Base-by-base conservation (phyloP, 2,113 vertebrate species). In the Equus przewalskii region DNA sequence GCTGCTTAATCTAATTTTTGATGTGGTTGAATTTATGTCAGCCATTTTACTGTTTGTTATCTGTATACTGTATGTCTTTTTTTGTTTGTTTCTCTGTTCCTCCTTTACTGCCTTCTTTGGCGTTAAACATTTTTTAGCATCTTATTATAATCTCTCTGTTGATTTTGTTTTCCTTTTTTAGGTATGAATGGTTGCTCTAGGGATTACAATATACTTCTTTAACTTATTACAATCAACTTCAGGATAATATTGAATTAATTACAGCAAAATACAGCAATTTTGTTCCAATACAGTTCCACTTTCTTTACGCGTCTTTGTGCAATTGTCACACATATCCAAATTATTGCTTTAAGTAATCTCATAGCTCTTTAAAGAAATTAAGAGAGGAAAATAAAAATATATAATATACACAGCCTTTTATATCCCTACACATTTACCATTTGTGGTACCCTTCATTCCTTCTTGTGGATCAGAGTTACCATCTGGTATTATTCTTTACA, bases 331-430 rank as follows among this genome's bases (percentile, higher is more conserved):
- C 49, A 30, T 24, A 56, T 60, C 56, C 51, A 87, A 46, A 3
- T 80, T 62, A 78, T 36, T 82, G 26, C 62, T 73, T 94, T 85
- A 85, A 97, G 80, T 89, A 92, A 96, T 87, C 28, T 81, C 78
- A 89, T 22, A 4, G 7, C 22, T 22, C 44, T 92, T 62, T 62
- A 67, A 89, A 51, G 28, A 88, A 88, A 79, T 21, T 86, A 88
- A 91, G 6, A 54, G 12, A 54, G 79, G 3, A 51, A 60, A 72
- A 54, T 26, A 56, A 33, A 65, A 3, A 79, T 51, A 51, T 36
- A 64, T 51, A 70, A 72, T 15, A 87, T 24, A 60, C 3, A 70
- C 1, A 69, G 70, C 44, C 24, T 18, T 93, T 82, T 91, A 78
- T 44, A 56, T 41, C 33, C 19, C 14, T 12, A 46, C 16, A 54